Conservation (phyloP, 1,140 invertebrate species). For the Belonocnema kinseyi region DNA sequence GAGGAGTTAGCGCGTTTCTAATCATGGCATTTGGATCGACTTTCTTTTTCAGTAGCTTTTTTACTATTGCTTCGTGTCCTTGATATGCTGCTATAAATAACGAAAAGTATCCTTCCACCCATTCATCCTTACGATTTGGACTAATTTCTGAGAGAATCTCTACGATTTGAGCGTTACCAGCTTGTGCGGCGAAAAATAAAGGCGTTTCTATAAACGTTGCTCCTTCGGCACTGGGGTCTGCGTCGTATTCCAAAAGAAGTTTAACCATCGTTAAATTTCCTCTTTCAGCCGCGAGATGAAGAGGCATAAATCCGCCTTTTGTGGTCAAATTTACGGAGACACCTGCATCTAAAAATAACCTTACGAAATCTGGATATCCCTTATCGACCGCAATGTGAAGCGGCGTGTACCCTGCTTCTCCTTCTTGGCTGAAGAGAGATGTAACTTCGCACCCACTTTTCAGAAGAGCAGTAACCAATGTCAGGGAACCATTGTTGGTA, state of each 20-base stretch:
- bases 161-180: background rate
- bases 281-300: background rate
- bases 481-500: background rate
- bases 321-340: background rate
- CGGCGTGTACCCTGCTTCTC: background rate
- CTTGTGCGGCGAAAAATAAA: background rate
- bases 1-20: background rate
- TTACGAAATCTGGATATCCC: background rate
- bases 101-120: background rate
- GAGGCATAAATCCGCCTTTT: background rate
- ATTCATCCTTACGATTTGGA: background rate
- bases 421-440: background rate
- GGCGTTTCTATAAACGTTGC: background rate
- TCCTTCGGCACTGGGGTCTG: background rate
- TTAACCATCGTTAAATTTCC: background rate
- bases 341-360: background rate
- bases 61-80: background rate
- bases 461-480: background rate
- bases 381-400: background rate
- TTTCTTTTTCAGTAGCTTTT: background rate
- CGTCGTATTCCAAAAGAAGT: background rate
- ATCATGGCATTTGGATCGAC: background rate
- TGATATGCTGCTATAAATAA: background rate
- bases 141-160: background rate
- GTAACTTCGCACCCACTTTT: background rate